Evolutionary conservation across 2,797 vertebrate species (phyloP).

Genomic region (Darevskia mixta): DNA sequence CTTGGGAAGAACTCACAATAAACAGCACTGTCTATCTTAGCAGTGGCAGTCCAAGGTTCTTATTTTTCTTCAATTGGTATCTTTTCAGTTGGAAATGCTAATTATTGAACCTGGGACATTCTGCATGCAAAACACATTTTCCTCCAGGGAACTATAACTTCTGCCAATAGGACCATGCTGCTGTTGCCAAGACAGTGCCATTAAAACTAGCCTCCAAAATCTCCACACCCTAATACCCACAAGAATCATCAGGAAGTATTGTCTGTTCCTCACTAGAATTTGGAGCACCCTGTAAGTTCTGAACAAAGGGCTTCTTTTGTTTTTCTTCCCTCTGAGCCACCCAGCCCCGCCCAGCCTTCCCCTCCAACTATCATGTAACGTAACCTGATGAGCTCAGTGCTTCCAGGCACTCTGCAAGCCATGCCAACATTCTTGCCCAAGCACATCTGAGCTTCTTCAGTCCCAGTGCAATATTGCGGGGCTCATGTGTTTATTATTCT

Average conservation of each 20-base stretch:
- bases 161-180: not conserved
- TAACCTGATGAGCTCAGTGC: conserved; percentile 1
- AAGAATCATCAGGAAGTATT: not conserved
- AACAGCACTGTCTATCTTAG: not conserved
- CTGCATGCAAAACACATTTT: not conserved
- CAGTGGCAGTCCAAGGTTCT: not conserved
- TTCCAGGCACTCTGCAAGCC: conserved; percentile 2
- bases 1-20: not conserved
- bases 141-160: no score
- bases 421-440: conserved; percentile 12
- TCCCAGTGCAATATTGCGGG: conserved; percentile 2
- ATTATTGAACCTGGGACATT: not conserved
- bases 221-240: not conserved
- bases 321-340: no score
- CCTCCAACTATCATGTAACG: not conserved
- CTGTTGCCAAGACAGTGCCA: not conserved
- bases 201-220: not conserved
- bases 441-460: conserved; percentile 20
- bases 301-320: not conserved
- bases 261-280: not conserved
- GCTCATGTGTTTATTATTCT: conserved; percentile 1
- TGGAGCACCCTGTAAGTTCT: not conserved
- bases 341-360: not conserved
- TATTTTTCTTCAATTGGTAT: not conserved
- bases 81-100: not conserved